Conservation (phyloP, 2,888 invertebrate species). For the Ephialtes manifestator region DNA sequence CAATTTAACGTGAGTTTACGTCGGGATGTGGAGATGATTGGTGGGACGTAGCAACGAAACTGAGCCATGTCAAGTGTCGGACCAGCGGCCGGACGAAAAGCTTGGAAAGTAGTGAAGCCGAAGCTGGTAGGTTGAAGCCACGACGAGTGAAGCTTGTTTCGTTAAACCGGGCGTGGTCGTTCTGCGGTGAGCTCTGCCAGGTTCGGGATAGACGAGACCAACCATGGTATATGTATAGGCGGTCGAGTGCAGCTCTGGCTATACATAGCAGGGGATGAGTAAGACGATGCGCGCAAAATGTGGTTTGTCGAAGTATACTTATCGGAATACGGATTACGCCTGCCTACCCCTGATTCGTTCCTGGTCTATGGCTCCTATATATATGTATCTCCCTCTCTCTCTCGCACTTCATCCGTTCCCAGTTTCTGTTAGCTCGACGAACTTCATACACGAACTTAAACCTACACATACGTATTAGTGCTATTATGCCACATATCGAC, state of each 20-base stretch:
- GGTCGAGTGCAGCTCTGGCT: slow-evolving; percentile 27
- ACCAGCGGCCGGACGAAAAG: neutral
- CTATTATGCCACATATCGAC: neutral
- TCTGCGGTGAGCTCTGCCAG: slow-evolving; percentile 45
- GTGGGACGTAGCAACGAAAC: neutral
- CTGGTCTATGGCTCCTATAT: neutral
- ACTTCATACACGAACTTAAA: neutral
- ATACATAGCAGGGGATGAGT: slow-evolving; percentile 38
- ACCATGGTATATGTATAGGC: neutral
- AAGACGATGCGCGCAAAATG: slow-evolving; percentile 65
- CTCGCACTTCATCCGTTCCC: neutral
- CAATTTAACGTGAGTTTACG: neutral
- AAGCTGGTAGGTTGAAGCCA: neutral
- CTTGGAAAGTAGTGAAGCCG: neutral
- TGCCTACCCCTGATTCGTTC: slow-evolving; percentile 39
- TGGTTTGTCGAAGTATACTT: slow-evolving; percentile 68
- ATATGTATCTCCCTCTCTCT: too few species aligned
- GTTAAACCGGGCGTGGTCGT: slow-evolving; percentile 68
- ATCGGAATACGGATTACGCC: slow-evolving; percentile 69
- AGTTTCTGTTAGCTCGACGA: slow-evolving; percentile 3
- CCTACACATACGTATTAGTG: neutral
- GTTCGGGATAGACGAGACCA: slow-evolving; percentile 13
- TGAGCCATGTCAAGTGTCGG: neutral
- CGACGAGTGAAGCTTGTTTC: slow-evolving; percentile 46
- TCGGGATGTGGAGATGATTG: neutral